Base-by-base conservation (phyloP, 2,797 vertebrate genomes). In the Rousettus madagascariensis region DNA sequence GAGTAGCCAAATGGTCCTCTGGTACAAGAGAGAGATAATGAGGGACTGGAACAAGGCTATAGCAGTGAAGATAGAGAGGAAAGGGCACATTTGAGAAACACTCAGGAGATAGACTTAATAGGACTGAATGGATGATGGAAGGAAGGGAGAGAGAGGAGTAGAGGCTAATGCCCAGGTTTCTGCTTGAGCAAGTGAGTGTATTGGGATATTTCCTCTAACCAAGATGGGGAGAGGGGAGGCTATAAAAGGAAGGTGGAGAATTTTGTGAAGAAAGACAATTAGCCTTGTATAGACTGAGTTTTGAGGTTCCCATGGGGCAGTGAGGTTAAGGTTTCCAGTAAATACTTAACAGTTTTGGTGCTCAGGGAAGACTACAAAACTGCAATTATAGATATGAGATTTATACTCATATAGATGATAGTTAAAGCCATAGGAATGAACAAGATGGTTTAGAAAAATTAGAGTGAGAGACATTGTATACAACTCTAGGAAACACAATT, bases 281-380 rank as follows among this genome's bases (percentile, higher is more conserved):
- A 82, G 59, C 66, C 57, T 96, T 74, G 22, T 79, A n/a, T 61
- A 75, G 51, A 71, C n/a, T 82, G 71, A 89, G 16, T 95, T 93
- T 91, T 84, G 72, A 95, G 51, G 59, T 91, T 91, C 51, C 33
- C 38, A 24, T 57, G 63, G 77, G 53, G 43, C 61, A 92, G 28
- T 13, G 24, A 93, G 72, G 51, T 78, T 94, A 92, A 95, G 16
- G 46, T 94, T 92, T 85, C 77, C 63, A 92, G 8, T 85, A 95
- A 95, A 90, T n/a, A 75, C 28, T 84, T 87, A 63, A 63, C 33
- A 33, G 38, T 66, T 92, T 94, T 88, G 68, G 71, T 95, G 61
- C 85, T 96, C 63, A 95, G 87, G 57, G 20, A 97, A 86, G 77
- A 97, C 79, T 91, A 43, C 13, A 77, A 89, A 95, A 85, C 85